These are phyloP conservation scores for Acanthurus lineatus DNA, from an alignment of 2,797 vertebrate genomes.

Conservation along the genomic window DNA sequence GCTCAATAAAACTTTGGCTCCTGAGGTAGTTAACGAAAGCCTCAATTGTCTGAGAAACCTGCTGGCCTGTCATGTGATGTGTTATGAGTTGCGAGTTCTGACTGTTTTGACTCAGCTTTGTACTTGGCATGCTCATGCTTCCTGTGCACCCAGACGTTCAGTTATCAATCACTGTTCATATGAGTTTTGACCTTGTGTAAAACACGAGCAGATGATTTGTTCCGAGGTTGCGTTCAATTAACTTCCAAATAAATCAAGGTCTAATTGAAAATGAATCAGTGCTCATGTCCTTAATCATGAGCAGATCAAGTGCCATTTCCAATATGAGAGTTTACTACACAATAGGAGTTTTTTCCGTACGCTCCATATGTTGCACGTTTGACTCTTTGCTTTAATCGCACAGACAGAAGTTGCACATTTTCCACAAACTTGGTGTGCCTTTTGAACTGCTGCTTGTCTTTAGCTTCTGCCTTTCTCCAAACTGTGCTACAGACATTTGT, in stretches of 20 bases:
- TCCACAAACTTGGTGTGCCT: not conserved
- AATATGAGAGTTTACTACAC: not conserved
- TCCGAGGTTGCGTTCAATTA: conserved; percentile 22
- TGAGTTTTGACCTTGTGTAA: conserved; percentile 28
- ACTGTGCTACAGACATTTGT: conserved; percentile 7
- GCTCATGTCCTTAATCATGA: conserved; percentile 5
- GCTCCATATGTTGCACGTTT: not conserved
- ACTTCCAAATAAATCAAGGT: conserved; percentile 19
- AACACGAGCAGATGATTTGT: conserved; percentile 26
- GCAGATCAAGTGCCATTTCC: not conserved
- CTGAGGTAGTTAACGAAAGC: conserved; percentile 24
- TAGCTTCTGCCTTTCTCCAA: not conserved
- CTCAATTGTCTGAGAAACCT: conserved; percentile 29
- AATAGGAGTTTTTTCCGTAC: not conserved
- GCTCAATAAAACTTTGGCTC: conserved; percentile 1
- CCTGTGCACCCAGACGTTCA: conserved; percentile 49
- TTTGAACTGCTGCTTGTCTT: not conserved
- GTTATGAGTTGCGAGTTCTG: conserved; percentile 46
- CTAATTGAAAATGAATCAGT: conserved; percentile 1
- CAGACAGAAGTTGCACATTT: not conserved
- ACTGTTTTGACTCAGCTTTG: conserved; percentile 71
- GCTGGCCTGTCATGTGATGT: conserved; percentile 33
- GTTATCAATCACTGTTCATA: conserved; percentile 58
- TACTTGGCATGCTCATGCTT: conserved; percentile 33
- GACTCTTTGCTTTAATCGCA: conserved; percentile 9